Evolutionary conservation across 2,888 invertebrate genomes (phyloP), one percentile per base, ranked within the genome.

Genomic region (Philaethria dido): DNA sequence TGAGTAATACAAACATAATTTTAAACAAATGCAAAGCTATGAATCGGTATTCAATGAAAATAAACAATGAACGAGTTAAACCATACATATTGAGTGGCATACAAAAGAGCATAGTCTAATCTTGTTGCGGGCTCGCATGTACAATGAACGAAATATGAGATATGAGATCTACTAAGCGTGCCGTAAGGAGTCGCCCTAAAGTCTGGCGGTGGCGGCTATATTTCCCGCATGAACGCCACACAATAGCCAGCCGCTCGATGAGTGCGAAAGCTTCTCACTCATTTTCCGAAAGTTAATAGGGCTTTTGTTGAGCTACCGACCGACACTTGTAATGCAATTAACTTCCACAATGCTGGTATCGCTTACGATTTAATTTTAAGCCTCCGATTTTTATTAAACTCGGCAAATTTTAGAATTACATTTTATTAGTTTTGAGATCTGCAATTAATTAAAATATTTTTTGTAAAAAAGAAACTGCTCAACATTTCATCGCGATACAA

Each of bases 281-380:
- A 79, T 82, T 86, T 83, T 79, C 85, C 84, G 79, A 86, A 89
- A 90, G 86, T 90, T 92, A 92, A 92, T 90, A 83, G 88, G 81
- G 84, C 89, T 83, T 86, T 92, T 92, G 91, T 92, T 75, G 77
- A 76, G 78, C 82, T 78, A 78, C 82, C 85, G 83, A 79, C 83
- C 80, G 85, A 83, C 89, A 87, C 92, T 92, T 89, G 87, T 92
- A 92, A 92, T 91, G 89, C 92, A 92, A 92, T 92, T 92, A 92
- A 89, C 88, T 86, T 78, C 78, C 74, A 92, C 92, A 92, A 91
- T 88, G 74, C 84, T 76, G 80, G 80, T 87, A 86, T 88, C 88
- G 86, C 82, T 92, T 83, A 87, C 87, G 84, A 89, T 88, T 89
- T 89, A 88, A 89, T 89, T 89, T 86, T 86, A 86, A 84, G 80